Percentiles rank a stretch among this genome's conserved stretches.
phyloP scores from a whole-genome alignment of 2,888 invertebrate species.

The Neoaliturus tenellus region DNA sequence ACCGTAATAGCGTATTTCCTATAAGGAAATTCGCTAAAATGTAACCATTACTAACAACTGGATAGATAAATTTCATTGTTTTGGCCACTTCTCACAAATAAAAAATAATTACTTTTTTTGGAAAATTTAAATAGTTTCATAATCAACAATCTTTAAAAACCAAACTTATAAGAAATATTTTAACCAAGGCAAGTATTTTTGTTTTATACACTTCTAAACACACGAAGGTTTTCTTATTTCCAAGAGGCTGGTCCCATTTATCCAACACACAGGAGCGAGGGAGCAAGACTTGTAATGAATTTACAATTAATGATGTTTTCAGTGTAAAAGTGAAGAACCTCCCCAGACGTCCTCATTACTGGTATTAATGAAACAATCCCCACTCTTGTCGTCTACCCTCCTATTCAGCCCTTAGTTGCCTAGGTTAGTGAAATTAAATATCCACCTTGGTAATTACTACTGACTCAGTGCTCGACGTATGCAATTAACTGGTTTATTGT shows the following conservation, averaged over 20 bases:
- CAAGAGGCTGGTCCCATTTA: neutral
- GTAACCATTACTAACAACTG: too few species aligned
- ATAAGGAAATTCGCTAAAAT: too few species aligned
- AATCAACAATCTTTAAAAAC: neutral
- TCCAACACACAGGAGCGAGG: neutral
- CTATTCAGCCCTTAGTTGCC: conserved; percentile 4
- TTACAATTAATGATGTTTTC: conserved; percentile 33
- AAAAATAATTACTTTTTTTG: too few species aligned
- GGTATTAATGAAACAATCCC: conserved; percentile 11
- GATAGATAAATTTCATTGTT: too few species aligned
- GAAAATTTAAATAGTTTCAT: neutral
- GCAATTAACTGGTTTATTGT: too few species aligned
- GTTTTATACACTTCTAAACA: neutral
- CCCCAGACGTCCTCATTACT: neutral
- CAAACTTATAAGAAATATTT: neutral
- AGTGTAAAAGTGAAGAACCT: conserved; percentile 23
- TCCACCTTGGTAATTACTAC: neutral
- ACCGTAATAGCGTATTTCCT: too few species aligned
- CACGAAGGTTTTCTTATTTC: neutral
- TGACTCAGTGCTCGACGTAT: too few species aligned
- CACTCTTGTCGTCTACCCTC: conserved; percentile 1
- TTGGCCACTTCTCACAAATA: too few species aligned
- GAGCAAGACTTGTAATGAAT: neutral
- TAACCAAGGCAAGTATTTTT: neutral
- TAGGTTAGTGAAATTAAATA: neutral